Evolutionary conservation across 1,140 invertebrate genomes (phyloP).

Genomic region (Zaprionus africanus): DNA sequence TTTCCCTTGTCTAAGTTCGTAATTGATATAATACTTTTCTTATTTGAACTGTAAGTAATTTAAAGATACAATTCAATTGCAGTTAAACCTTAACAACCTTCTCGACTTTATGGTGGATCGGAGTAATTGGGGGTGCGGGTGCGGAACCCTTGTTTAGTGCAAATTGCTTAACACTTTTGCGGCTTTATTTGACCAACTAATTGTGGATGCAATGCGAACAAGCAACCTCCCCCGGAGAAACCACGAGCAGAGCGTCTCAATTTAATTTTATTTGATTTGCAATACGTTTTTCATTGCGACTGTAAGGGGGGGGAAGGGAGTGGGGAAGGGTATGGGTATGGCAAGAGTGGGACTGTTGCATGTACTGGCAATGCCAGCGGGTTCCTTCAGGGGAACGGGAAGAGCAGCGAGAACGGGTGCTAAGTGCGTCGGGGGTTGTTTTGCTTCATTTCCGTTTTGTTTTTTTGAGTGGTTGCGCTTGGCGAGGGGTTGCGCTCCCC

Average conservation of each 20-base stretch:
- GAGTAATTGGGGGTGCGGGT: background rate
- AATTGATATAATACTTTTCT: too few species aligned
- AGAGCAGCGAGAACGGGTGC: conserved; percentile 35
- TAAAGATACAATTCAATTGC: background rate
- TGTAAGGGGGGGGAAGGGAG: conserved; percentile 38
- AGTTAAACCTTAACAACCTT: background rate
- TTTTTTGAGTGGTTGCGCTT: conserved; percentile 67
- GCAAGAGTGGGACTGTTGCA: background rate
- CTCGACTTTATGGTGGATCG: background rate
- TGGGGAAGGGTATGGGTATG: background rate
- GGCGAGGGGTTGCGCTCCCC: conserved; percentile 60
- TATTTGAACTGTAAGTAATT: background rate
- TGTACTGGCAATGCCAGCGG: conserved; percentile 5
- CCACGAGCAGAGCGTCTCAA: conserved; percentile 60
- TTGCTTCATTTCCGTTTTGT: conserved; percentile 77
- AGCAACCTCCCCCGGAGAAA: conserved; percentile 8
- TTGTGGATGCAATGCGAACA: conserved; percentile 57
- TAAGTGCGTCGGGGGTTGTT: conserved; percentile 70
- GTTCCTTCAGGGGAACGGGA: background rate
- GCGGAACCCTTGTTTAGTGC: conserved; percentile 65
- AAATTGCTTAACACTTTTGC: conserved; percentile 80
- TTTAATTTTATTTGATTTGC: conserved; percentile 83
- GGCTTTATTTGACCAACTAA: conserved; percentile 82
- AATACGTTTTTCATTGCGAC: conserved; percentile 79
- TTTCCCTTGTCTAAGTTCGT: too few species aligned